phyloP scores from a whole-genome alignment of 2,888 invertebrate genomes.

The Gordius sp. region DNA sequence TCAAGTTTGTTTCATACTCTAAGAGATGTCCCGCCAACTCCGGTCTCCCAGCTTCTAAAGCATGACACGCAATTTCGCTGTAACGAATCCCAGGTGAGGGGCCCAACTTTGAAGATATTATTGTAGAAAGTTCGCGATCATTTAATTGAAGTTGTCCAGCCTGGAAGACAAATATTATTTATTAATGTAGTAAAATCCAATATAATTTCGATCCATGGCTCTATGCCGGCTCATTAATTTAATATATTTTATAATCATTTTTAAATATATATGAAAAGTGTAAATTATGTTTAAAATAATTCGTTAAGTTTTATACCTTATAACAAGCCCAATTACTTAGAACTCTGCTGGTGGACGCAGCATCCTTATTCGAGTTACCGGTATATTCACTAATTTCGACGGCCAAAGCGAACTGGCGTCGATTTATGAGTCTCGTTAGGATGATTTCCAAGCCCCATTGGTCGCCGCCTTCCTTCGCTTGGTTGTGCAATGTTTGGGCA shows the following conservation, averaged over 20 bases:
- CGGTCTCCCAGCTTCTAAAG: background rate
- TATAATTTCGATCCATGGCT: no score
- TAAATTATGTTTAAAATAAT: background rate
- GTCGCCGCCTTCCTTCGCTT: no score
- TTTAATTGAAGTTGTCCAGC: background rate
- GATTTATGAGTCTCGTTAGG: background rate
- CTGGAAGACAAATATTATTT: background rate
- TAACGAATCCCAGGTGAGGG: slow-evolving; percentile 6
- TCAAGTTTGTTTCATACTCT: background rate
- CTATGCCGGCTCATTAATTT: no score
- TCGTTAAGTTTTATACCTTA: background rate
- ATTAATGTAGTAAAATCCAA: no score
- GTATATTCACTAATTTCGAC: background rate
- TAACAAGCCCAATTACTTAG: slow-evolving; percentile 6
- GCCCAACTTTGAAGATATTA: background rate
- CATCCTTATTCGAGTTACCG: background rate
- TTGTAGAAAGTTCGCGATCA: background rate
- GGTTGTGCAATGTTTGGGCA: no score
- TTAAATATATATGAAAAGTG: no score
- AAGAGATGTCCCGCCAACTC: background rate
- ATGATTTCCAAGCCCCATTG: background rate
- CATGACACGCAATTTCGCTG: background rate
- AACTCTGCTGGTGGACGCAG: background rate
- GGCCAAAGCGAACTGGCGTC: background rate
- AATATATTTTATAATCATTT: no score